Evolutionary conservation across 2,888 invertebrate genomes (phyloP).

Genomic region (Drepanosiphum platanoidis): DNA sequence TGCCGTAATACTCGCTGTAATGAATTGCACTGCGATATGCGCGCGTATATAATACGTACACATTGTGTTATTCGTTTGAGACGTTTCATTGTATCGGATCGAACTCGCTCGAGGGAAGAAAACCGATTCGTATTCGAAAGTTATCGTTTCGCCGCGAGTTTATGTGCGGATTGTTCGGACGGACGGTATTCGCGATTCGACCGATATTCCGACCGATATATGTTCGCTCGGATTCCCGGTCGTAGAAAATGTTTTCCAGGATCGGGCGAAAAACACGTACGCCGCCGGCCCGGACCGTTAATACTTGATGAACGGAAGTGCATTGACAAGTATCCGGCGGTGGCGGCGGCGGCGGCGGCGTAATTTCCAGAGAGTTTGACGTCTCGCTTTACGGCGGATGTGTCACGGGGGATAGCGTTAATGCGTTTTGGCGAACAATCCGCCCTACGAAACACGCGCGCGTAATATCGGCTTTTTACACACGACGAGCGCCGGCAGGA

Average conservation of each 20-base stretch:
- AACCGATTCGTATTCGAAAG: no score
- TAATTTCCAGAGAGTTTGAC: constrained; percentile 40
- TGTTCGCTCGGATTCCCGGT: not conserved
- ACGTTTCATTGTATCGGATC: no score
- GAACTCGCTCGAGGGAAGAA: no score
- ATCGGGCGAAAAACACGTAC: constrained; percentile 16
- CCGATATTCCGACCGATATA: not conserved
- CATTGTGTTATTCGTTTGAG: not conserved
- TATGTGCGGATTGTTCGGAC: no score
- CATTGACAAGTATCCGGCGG: constrained; percentile 47
- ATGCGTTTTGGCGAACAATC: constrained; percentile 27
- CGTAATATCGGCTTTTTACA: constrained; percentile 25
- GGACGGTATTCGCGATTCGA: not conserved
- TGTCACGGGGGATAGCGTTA: not conserved
- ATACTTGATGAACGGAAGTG: constrained; percentile 46
- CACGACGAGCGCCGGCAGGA: not conserved
- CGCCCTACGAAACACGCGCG: not conserved
- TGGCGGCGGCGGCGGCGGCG: not conserved
- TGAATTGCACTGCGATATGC: not conserved
- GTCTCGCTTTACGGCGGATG: constrained; percentile 27
- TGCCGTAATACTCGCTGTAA: not conserved
- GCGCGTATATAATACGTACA: not conserved
- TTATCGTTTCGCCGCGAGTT: no score
- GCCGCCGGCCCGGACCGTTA: constrained; percentile 4
- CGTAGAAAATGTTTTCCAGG: constrained; percentile 14